These are phyloP conservation scores for Halcyon leucocephala DNA, from an alignment of 2,797 vertebrate genomes.

Conservation along the genomic window DNA sequence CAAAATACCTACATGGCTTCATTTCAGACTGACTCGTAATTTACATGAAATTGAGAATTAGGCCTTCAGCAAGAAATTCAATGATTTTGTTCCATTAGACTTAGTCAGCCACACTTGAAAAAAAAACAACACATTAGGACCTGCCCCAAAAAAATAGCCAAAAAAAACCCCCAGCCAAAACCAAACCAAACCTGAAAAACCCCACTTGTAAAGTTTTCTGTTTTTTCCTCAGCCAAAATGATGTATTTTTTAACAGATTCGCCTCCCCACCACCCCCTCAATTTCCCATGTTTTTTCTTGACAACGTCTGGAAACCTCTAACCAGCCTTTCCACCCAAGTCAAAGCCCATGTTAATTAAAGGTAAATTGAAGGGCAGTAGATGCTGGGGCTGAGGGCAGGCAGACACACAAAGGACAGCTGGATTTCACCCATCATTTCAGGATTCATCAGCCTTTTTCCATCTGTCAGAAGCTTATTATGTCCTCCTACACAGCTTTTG, in stretches of 20 bases:
- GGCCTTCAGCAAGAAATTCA: background rate
- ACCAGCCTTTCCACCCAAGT: background rate
- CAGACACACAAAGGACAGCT: background rate
- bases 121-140: background rate
- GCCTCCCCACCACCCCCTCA: background rate
- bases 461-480: background rate
- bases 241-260: background rate
- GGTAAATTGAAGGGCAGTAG: background rate
- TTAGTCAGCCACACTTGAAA: background rate
- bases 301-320: background rate
- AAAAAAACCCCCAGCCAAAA: background rate
- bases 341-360: background rate
- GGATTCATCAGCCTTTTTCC: slow-evolving; percentile 16
- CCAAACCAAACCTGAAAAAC: too few species aligned
- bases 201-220: background rate
- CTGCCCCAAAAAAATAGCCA: background rate
- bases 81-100: background rate
- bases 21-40: slow-evolving; percentile 2
- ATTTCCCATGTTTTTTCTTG: background rate
- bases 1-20: background rate
- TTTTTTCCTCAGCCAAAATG: background rate
- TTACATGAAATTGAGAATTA: background rate
- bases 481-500: slow-evolving; percentile 23
- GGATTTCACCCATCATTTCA: background rate
- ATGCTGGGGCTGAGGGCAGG: background rate